A percentile compares a stretch with the other conserved stretches of the same genome.
Evolutionary conservation across 2,888 invertebrate genomes (phyloP).

Genomic region (Thereva nobilitata): DNA sequence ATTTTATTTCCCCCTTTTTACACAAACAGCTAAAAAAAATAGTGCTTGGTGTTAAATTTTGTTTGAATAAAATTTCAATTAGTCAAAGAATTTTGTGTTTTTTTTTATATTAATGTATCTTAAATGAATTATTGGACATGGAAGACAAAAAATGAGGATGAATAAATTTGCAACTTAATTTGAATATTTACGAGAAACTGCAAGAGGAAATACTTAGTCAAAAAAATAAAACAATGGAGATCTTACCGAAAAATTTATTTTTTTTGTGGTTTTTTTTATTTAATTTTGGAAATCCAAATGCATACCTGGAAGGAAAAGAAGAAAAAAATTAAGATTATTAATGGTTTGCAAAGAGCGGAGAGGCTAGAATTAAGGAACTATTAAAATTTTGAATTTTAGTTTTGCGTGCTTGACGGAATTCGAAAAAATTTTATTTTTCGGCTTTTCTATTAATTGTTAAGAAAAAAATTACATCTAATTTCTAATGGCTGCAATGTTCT

Average conservation of each 20-base stretch:
- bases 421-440: not conserved
- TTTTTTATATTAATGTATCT: too few relatives aligned
- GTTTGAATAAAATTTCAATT: constrained; percentile 27
- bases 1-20: not conserved
- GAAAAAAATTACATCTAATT: too few relatives aligned
- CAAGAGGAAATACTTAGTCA: too few relatives aligned
- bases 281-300: not conserved
- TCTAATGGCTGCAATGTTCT: too few relatives aligned
- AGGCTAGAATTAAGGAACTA: not conserved
- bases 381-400: too few relatives aligned
- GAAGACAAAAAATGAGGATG: not conserved
- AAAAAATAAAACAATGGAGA: too few relatives aligned
- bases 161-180: constrained; percentile 20
- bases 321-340: constrained; percentile 1
- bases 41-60: not conserved
- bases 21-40: too few relatives aligned
- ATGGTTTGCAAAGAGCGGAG: constrained; percentile 1
- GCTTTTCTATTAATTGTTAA: too few relatives aligned
- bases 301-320: constrained; percentile 17
- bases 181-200: too few relatives aligned
- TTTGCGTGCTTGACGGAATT: not conserved
- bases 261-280: too few relatives aligned
- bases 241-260: too few relatives aligned
- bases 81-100: constrained; percentile 3
- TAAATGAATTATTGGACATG: too few relatives aligned